Percentiles rank a stretch among this genome's conserved stretches.
Conservation (phyloP, 2,797 vertebrate genomes). For the Hydrolagus colliei region DNA sequence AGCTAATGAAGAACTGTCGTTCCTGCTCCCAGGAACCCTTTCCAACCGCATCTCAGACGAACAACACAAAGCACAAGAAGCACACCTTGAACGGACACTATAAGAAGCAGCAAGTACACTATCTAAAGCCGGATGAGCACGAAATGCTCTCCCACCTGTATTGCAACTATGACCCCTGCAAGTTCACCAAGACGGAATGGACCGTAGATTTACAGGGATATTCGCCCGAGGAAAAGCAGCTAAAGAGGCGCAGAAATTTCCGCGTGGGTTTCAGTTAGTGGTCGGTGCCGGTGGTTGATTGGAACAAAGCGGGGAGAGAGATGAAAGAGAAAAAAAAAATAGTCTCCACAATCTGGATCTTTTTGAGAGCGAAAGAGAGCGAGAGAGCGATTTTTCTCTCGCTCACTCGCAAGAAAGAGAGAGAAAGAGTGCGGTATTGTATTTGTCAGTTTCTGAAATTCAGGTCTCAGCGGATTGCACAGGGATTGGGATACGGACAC, state of each 20-base stretch:
- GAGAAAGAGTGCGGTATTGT: no score
- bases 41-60: neutral
- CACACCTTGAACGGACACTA: neutral
- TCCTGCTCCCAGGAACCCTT: constrained; percentile 1
- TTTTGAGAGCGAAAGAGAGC: no score
- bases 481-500: no score
- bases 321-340: no score
- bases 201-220: constrained; percentile 21
- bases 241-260: neutral
- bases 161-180: constrained; percentile 18
- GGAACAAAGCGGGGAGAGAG: no score
- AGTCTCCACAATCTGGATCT: no score
- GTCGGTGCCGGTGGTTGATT: no score
- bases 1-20: rapidly evolving
- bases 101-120: neutral
- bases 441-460: no score
- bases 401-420: no score
- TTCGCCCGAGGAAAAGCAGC: neutral
- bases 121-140: constrained; percentile 16
- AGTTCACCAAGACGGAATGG: constrained; percentile 27
- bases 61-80: neutral
- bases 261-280: no score
- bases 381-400: no score
- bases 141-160: constrained; percentile 7
- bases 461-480: no score